phyloP scores from a whole-genome alignment of 2,888 invertebrate genomes.

The Trichopoda pennipes region DNA sequence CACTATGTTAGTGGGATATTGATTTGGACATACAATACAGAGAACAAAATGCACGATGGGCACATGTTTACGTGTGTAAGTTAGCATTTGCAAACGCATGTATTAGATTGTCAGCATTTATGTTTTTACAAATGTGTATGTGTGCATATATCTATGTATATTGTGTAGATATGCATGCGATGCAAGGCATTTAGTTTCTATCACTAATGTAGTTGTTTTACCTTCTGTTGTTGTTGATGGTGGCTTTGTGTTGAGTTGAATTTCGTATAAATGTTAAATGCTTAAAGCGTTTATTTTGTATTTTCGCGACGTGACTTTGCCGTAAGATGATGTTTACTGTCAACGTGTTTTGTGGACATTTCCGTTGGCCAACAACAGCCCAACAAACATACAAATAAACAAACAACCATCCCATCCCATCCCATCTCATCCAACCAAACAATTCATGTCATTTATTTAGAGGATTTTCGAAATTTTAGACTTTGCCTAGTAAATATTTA shows the following conservation, averaged over 20 bases:
- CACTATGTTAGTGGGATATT: background rate
- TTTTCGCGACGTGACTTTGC: conserved; percentile 68
- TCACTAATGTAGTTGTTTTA: background rate
- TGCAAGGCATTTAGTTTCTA: conserved; percentile 13
- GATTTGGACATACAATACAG: too few relatives aligned
- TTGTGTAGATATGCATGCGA: conserved; percentile 18
- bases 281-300: conserved; percentile 64
- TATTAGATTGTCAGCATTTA: background rate
- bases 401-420: conserved; percentile 1
- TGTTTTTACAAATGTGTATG: background rate
- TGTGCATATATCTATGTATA: too few relatives aligned
- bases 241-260: conserved; percentile 33
- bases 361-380: conserved; percentile 54
- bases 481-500: conserved; percentile 27
- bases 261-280: conserved; percentile 49
- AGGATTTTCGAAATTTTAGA: conserved; percentile 47
- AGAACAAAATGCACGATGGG: too few relatives aligned
- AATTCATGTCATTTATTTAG: conserved; percentile 30
- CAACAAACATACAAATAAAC: conserved; percentile 18
- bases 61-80: background rate
- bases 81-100: background rate
- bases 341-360: conserved; percentile 65
- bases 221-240: background rate
- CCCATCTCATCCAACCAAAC: conserved; percentile 32
- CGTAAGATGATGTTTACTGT: conserved; percentile 67